A percentile compares a stretch with the other conserved stretches of the same genome.
These are phyloP conservation scores for Gonioctena quinquepunctata DNA, from an alignment of 1,140 invertebrate species.

Conservation along the genomic window DNA sequence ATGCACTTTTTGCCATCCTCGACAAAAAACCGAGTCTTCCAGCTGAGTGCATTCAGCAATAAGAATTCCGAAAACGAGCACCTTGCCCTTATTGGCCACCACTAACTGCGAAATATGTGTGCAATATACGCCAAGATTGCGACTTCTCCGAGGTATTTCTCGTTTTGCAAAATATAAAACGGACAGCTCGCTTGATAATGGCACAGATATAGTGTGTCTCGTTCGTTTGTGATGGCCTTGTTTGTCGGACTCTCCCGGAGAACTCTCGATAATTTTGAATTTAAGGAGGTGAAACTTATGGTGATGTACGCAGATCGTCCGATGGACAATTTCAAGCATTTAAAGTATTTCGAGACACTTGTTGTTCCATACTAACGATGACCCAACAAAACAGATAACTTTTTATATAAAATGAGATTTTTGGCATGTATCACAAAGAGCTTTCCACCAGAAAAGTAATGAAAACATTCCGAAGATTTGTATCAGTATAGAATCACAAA, in stretches of 20 bases:
- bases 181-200: neutral
- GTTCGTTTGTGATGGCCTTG: neutral
- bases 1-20: neutral
- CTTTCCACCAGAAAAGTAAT: too few relatives aligned
- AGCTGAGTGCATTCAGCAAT: slow-evolving; percentile 35
- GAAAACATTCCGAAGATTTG: too few relatives aligned
- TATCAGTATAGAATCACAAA: too few relatives aligned
- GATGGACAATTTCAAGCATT: too few relatives aligned
- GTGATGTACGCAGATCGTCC: too few relatives aligned
- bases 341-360: too few relatives aligned
- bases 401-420: too few relatives aligned
- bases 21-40: slow-evolving; percentile 23
- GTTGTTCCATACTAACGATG: too few relatives aligned
- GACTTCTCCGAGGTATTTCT: neutral
- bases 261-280: too few relatives aligned
- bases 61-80: slow-evolving; percentile 31
- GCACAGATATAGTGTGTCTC: neutral
- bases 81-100: slow-evolving; percentile 15
- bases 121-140: neutral
- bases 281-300: too few relatives aligned
- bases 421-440: too few relatives aligned
- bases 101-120: slow-evolving; percentile 26
- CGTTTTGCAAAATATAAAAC: neutral
- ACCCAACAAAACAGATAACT: too few relatives aligned
- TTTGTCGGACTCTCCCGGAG: neutral